phyloP scores from a whole-genome alignment of 2,888 invertebrate species.

The Physocephala rufipes region DNA sequence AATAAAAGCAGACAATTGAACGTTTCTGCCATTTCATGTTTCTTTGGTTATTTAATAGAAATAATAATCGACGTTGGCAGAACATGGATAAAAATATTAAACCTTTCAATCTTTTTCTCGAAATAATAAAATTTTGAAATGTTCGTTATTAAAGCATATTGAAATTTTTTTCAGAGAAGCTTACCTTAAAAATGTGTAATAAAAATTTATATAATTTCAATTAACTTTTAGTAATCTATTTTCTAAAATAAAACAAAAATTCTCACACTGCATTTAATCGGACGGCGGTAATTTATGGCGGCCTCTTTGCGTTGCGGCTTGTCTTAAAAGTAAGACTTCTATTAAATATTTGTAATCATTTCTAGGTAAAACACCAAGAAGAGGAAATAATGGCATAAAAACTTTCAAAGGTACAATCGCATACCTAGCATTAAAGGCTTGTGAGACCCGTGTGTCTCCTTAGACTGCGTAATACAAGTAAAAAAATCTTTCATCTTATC shows the following conservation, averaged over 20 bases:
- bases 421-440: slow-evolving; percentile 7
- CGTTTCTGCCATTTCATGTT: background rate
- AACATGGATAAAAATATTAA: no score
- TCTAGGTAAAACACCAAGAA: slow-evolving; percentile 58
- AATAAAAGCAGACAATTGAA: no score
- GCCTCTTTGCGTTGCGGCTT: slow-evolving; percentile 41
- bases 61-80: no score
- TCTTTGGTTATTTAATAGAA: background rate
- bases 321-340: slow-evolving; percentile 10
- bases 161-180: no score
- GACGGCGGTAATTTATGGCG: slow-evolving; percentile 42
- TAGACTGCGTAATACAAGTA: slow-evolving; percentile 31
- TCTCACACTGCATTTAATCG: slow-evolving; percentile 9
- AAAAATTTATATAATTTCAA: background rate
- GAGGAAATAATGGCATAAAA: slow-evolving; percentile 3
- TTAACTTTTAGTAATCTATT: background rate
- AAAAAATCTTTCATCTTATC: slow-evolving; percentile 26
- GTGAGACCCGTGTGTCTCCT: slow-evolving; percentile 31
- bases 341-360: slow-evolving; percentile 53
- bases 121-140: no score
- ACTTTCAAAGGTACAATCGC: background rate
- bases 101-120: no score
- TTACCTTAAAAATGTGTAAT: no score
- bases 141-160: no score
- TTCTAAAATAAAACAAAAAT: background rate